Evolutionary conservation across 2,113 vertebrate genomes (phyloP), one percentile per base, ranked within the genome.

Genomic region (Oophaga pumilio): DNA sequence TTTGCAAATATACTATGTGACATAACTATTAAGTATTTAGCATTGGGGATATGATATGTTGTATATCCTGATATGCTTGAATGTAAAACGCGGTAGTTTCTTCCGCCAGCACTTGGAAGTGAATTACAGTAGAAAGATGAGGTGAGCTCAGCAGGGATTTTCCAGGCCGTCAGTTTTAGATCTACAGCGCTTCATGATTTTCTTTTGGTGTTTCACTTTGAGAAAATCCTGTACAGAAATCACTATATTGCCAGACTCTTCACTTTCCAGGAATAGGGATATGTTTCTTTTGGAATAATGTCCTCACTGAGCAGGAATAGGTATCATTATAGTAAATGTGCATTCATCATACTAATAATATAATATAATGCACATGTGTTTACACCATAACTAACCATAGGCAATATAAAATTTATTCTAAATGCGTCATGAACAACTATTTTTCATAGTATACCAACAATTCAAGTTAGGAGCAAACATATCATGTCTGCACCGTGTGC

Each of bases 81-180:
- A 87, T 71, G 69, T 59, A 82, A 74, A 87, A 82, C 73, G 56
- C 86, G 60, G 86, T 33, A 24, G 28, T 86, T 80, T 62, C 64
- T 33, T 81, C 24, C 9, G 28, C 62, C 69, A 73, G 69, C 56
- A 73, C 86, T 73, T 74, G 78, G 66, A 87, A 87, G 76, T 82
- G 66, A 87, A 87, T 82, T 82, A 81, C 66, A 82, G 77, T 49
- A 60, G 77, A 80, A 80, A 60, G 33, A 87, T 74, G 86, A 82
- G 76, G 52, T 60, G 78, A 82, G 66, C 86, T 60, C 86, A 87
- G 86, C 64, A 74, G 77, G 77, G 86, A 82, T 82, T 87, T 81
- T 87, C 85, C 68, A 87, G 66, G 53, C 86, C 69, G 77, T 87
- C 64, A 59, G 86, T 60, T 87, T 87, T 81, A 69, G 86, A 71